Base-by-base conservation (phyloP, 2,797 vertebrate species). In the Eidolon dupreanum region DNA sequence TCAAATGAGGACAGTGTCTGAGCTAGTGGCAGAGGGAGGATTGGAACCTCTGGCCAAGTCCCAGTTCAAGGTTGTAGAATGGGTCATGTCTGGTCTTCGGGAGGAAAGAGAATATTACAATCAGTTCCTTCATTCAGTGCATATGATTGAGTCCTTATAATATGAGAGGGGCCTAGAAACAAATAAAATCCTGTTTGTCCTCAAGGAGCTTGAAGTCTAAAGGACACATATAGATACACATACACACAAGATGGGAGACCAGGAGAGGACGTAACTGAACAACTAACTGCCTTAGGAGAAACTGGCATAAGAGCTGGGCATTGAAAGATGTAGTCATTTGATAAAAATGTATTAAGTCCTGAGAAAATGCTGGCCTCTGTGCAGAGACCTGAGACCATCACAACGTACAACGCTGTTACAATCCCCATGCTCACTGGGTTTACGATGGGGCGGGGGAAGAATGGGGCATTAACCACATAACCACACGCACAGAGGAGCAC, bases 391-490 rank as follows among this genome's bases (percentile, higher is more conserved):
- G 8, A 74, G 68, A 24, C 1, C 15, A 66, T 2, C 59, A 49
- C 11, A 79, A 9, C 1, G 16, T 38, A 66, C 8, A 15, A 3
- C 0, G 33, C 7, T 15, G 22, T 68, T 33, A 16, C 10, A 26
- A 33, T 31, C 81, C 38, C 59, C 53, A 19, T 1, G 3, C 12
- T 36, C 49, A 3, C 5, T n/a, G 65, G 75, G 46, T 20, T 38
- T 12, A 55, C 0, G 0, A 33, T 0, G 10, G 57, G 8, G 28
- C 7, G 5, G 26, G 22, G 13, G 6, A 13, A 33, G 38, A 53
- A n/a, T 12, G 51, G 55, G 88, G 66, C 33, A 31, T 36, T 31
- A 0, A 36, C 3, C 70, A 53, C 36, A 41, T 1, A 0, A 17
- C 10, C 66, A 36, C 17, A 13, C 0, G 2, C 11, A 13, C 4